phyloP scores from a whole-genome alignment of 2,888 invertebrate genomes.

The Aphidoletes aphidimyza region DNA sequence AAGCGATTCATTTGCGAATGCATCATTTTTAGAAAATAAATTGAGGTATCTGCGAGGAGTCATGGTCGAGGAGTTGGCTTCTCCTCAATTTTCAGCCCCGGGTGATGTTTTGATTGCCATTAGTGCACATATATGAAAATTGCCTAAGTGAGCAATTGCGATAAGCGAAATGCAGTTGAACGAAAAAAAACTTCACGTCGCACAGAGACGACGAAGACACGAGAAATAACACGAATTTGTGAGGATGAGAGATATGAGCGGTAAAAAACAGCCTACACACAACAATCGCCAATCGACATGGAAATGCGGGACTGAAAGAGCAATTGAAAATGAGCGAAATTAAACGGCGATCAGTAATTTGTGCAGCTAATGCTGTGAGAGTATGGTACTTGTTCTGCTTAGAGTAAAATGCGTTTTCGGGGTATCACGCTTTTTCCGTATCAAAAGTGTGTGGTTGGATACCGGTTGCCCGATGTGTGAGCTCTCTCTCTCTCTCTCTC shows the following conservation, averaged over 20 bases:
- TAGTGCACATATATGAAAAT: conserved; percentile 34
- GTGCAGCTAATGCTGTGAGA: not conserved
- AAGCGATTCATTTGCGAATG: not conserved
- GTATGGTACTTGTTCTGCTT: not conserved
- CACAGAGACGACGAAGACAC: not conserved
- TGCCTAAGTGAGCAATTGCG: conserved; percentile 26
- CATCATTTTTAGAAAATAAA: not conserved
- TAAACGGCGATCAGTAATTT: not conserved
- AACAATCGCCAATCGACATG: too few species aligned
- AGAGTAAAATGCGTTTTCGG: conserved; percentile 45
- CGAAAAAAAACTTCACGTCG: too few species aligned
- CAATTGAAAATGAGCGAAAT: too few species aligned
- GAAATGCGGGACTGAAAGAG: too few species aligned
- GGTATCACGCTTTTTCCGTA: conserved; percentile 53
- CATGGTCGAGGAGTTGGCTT: not conserved
- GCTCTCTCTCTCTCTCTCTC: too few species aligned
- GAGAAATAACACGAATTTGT: not conserved
- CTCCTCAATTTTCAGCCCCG: not conserved
- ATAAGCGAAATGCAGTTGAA: not conserved
- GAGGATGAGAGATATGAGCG: not conserved
- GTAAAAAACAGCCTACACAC: not conserved
- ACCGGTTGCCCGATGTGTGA: too few species aligned
- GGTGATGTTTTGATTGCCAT: conserved; percentile 41
- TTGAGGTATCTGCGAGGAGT: conserved; percentile 7
- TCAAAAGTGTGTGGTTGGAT: not conserved